Conservation (phyloP, 1,140 invertebrate species). For the Drosophila nigrodunni region DNA sequence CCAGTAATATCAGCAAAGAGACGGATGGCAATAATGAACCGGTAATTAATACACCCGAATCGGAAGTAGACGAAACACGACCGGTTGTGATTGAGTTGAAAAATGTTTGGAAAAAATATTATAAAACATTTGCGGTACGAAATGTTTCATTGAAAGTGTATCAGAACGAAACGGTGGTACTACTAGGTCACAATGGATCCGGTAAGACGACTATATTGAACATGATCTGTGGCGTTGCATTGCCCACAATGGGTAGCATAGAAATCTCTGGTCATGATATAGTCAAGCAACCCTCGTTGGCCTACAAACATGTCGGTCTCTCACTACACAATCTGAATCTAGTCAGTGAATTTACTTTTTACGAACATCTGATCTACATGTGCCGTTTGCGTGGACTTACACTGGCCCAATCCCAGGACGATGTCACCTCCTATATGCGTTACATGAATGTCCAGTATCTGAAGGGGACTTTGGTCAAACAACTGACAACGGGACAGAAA, state of each 20-base stretch:
- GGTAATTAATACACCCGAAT: neutral
- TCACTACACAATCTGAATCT: neutral
- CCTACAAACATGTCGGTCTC: constrained; percentile 6
- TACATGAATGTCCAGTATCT: constrained; percentile 22
- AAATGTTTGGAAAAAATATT: constrained; percentile 47
- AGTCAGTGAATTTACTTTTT: constrained; percentile 38
- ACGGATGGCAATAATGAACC: neutral
- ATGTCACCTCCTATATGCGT: constrained; percentile 16
- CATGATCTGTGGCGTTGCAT: constrained; percentile 30
- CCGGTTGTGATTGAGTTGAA: constrained; percentile 30
- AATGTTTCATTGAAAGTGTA: constrained; percentile 39
- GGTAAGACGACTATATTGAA: constrained; percentile 53
- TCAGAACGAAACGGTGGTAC: constrained; percentile 46
- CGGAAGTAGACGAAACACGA: neutral
- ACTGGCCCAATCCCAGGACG: neutral
- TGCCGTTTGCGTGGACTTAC: constrained; percentile 44
- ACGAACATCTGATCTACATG: constrained; percentile 55
- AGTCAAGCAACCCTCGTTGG: neutral
- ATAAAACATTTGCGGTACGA: constrained; percentile 20
- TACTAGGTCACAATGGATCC: constrained; percentile 53
- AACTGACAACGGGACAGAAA: constrained; percentile 38
- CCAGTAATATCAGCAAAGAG: neutral
- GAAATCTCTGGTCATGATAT: constrained; percentile 26
- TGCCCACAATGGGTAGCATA: constrained; percentile 31
- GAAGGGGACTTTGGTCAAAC: neutral